Evolutionary conservation across 2,888 invertebrate genomes (phyloP).

Genomic region (Aleiodes alternator): DNA sequence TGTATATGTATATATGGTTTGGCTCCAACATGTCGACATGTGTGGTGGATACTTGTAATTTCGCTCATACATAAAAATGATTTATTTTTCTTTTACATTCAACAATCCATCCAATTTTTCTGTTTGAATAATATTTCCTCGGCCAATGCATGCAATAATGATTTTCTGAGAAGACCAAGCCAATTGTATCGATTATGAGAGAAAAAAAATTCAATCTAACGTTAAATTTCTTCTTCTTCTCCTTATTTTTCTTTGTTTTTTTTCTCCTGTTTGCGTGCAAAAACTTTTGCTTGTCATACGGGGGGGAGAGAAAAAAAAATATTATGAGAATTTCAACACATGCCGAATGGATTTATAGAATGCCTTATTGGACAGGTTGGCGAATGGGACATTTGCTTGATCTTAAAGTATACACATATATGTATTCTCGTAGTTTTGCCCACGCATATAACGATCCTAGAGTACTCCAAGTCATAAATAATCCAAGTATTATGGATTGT

Average conservation of each 20-base stretch:
- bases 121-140: too few relatives aligned
- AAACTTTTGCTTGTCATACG: slow-evolving; percentile 10
- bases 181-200: too few relatives aligned
- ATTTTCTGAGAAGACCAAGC: too few relatives aligned
- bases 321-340: slow-evolving; percentile 37
- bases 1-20: slow-evolving; percentile 25
- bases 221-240: neutral
- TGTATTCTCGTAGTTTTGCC: slow-evolving; percentile 36
- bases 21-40: slow-evolving; percentile 73
- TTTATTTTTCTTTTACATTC: neutral
- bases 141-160: too few relatives aligned
- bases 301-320: slow-evolving; percentile 8
- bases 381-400: slow-evolving; percentile 25
- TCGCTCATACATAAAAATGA: slow-evolving; percentile 15
- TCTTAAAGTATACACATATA: slow-evolving; percentile 30
- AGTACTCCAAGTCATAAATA: slow-evolving; percentile 45
- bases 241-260: neutral
- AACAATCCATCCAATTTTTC: too few relatives aligned
- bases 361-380: slow-evolving; percentile 34
- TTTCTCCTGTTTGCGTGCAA: slow-evolving; percentile 9
- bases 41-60: slow-evolving; percentile 27
- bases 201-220: neutral
- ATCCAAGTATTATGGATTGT: slow-evolving; percentile 47
- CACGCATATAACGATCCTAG: slow-evolving; percentile 40
- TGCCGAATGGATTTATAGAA: slow-evolving; percentile 39